Conservation (phyloP, 37 sponge, comb jelly and placozoan genomes). For the Haliclona indistincta region DNA sequence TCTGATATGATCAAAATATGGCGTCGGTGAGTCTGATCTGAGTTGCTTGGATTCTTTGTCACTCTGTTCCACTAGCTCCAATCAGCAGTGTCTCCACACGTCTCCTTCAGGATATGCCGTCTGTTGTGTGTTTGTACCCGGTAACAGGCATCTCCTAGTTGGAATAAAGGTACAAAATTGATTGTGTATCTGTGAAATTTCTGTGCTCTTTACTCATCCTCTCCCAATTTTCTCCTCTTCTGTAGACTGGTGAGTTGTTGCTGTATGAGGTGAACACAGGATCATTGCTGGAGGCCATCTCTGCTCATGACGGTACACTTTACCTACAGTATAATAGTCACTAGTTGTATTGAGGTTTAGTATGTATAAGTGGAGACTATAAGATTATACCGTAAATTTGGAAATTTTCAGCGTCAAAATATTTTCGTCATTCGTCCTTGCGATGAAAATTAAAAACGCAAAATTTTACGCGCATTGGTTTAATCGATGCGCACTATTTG, state of each 20-base stretch:
- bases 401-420: no score
- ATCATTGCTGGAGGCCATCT: conserved; percentile 45
- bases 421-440: no score
- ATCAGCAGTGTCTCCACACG: conserved; percentile 73
- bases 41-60: not conserved
- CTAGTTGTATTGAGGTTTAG: no score
- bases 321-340: no score
- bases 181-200: not conserved
- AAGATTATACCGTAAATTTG: no score
- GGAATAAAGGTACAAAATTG: conserved; percentile 86
- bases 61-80: conserved; percentile 25
- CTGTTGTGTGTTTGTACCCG: conserved; percentile 79
- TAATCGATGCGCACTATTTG: no score
- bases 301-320: no score
- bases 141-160: conserved; percentile 76
- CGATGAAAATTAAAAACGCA: no score
- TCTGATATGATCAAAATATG: conserved; percentile 70
- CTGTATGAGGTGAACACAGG: conserved; percentile 78
- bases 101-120: conserved; percentile 78
- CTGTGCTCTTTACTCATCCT: no score
- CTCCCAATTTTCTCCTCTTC: not conserved
- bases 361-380: no score
- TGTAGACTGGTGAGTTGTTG: conserved; percentile 77
- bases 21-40: conserved; percentile 43
- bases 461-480: no score